A percentile compares a stretch with the other conserved stretches of the same genome.
phyloP scores from a whole-genome alignment of 1,140 invertebrate species.

The Leptopilina boulardi region DNA sequence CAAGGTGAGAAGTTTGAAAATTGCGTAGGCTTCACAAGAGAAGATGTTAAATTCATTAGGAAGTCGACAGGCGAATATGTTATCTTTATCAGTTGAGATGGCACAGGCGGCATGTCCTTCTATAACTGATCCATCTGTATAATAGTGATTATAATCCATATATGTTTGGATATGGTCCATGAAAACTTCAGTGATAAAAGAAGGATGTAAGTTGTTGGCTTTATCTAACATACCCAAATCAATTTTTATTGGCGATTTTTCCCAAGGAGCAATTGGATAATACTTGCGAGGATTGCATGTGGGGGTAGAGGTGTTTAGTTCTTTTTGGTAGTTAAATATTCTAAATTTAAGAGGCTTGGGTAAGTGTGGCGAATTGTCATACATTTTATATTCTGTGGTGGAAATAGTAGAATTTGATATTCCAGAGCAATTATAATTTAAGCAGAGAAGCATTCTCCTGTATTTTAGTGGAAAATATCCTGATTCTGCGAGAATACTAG shows the following conservation, averaged over 20 bases:
- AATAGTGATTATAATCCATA: conserved; percentile 1
- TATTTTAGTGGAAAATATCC: conserved; percentile 6
- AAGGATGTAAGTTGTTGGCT: neutral
- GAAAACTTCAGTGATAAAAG: neutral
- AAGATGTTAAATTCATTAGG: conserved; percentile 32
- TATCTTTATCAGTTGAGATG: neutral
- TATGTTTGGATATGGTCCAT: conserved; percentile 6
- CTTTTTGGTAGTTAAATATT: conserved; percentile 11
- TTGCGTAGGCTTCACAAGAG: conserved; percentile 37
- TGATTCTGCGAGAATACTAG: conserved; percentile 37
- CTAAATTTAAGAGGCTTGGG: conserved; percentile 35
- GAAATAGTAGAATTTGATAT: neutral
- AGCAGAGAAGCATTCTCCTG: conserved; percentile 36
- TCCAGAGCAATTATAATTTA: conserved; percentile 35
- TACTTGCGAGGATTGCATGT: neutral
- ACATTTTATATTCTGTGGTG: neutral
- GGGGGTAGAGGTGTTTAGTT: neutral
- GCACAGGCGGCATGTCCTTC: neutral
- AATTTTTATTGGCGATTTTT: neutral
- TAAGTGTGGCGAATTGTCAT: neutral
- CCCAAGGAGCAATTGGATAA: neutral
- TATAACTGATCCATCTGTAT: conserved; percentile 31
- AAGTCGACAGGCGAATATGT: neutral
- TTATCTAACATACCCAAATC: neutral
- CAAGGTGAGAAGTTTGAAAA: neutral